Evolutionary conservation across 1,140 invertebrate genomes (phyloP).

Genomic region (Drosophila mayri): DNA sequence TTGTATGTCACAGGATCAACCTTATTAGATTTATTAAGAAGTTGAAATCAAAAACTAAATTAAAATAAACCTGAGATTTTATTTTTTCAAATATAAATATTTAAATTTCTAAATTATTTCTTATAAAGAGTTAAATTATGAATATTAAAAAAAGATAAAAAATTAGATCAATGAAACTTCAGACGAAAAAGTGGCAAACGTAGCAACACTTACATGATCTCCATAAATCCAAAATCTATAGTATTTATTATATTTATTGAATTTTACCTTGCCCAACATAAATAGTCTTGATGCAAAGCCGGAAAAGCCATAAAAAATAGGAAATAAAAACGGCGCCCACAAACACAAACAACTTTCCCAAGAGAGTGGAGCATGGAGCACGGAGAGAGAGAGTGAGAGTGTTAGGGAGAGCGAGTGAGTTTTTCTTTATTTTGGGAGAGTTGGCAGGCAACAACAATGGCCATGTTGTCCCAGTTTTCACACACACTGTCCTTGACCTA

Average conservation of each 20-base stretch:
- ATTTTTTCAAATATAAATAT: too few species aligned
- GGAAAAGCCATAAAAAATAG: slow-evolving; percentile 32
- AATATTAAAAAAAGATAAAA: slow-evolving; percentile 6
- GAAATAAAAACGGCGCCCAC: slow-evolving; percentile 29
- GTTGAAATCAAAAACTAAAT: too few species aligned
- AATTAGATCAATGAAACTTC: neutral
- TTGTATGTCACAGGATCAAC: too few species aligned
- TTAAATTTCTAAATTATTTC: neutral
- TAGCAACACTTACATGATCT: slow-evolving; percentile 10
- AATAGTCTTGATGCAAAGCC: slow-evolving; percentile 49
- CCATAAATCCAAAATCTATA: slow-evolving; percentile 34
- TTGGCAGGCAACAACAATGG: slow-evolving; percentile 73
- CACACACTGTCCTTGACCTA: slow-evolving; percentile 85
- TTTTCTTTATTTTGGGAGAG: slow-evolving; percentile 57
- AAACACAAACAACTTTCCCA: slow-evolving; percentile 54
- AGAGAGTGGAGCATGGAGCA: slow-evolving; percentile 6
- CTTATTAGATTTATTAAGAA: too few species aligned
- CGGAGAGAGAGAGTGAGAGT: slow-evolving; percentile 26
- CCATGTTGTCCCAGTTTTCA: slow-evolving; percentile 84
- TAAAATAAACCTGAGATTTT: too few species aligned
- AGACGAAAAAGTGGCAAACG: neutral
- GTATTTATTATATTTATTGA: slow-evolving; percentile 12
- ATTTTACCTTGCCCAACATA: slow-evolving; percentile 56
- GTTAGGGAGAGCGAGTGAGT: slow-evolving; percentile 42
- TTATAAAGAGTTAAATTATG: neutral